Evolutionary conservation across 2,797 vertebrate genomes (phyloP).

Genomic region (Danio kyathit): DNA sequence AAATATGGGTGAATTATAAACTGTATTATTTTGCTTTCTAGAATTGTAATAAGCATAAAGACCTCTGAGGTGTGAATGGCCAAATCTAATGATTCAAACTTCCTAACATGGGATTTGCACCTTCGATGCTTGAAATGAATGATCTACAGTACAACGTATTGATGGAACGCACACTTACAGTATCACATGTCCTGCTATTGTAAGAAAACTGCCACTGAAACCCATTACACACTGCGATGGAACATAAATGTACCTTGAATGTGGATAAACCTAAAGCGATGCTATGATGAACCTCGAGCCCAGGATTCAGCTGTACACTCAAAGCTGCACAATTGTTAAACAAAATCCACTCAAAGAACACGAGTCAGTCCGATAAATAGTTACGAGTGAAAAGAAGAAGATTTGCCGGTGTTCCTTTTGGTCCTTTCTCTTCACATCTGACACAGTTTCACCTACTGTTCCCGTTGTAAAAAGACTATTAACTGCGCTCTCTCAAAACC

Average conservation of each 20-base stretch:
- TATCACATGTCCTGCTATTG: not conserved
- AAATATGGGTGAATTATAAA: too few species aligned
- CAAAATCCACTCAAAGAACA: conserved; percentile 52
- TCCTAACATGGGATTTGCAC: not conserved
- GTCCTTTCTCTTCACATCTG: conserved; percentile 17
- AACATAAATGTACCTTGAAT: conserved; percentile 22
- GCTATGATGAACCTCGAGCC: conserved; percentile 30
- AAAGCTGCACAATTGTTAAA: conserved; percentile 45
- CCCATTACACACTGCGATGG: conserved; percentile 1
- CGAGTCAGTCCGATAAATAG: conserved; percentile 55
- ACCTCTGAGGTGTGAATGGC: not conserved
- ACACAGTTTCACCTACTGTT: conserved; percentile 18
- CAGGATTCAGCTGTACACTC: conserved; percentile 38
- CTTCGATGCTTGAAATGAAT: not conserved
- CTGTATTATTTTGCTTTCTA: too few species aligned
- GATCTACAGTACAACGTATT: not conserved
- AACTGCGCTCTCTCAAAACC: conserved; percentile 38
- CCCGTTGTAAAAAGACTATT: conserved; percentile 51
- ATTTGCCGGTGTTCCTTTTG: conserved; percentile 27
- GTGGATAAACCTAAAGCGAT: not conserved
- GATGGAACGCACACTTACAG: not conserved
- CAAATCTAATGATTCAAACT: not conserved
- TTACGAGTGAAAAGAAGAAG: conserved; percentile 44
- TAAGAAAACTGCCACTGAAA: not conserved
- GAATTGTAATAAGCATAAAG: not conserved